Evolutionary conservation across 2,888 invertebrate genomes (phyloP), one percentile per base, ranked within the genome.

Genomic region (Adelphocoris suturalis): DNA sequence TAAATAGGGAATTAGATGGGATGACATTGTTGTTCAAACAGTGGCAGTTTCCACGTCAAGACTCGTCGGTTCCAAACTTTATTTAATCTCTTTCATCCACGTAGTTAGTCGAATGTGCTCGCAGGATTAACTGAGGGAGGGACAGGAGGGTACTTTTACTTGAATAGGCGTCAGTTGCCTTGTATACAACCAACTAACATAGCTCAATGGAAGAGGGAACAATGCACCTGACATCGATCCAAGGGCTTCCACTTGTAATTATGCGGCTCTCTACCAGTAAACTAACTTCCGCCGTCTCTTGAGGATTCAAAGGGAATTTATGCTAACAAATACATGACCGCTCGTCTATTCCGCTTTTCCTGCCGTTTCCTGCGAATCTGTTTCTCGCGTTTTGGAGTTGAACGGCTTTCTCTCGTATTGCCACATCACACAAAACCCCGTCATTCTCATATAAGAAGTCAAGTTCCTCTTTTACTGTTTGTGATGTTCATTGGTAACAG

Each of bases 221-320:
- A 78, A 78, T 78, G 78, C 78, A 78, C 46, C 78, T 78, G 78
- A 78, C 78, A 78, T 78, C 78, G 78, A 78, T 78, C 78, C n/a
- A 13, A 16, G 78, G 46, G 37, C 11, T 19, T 19, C 78, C 78
- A 78, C 46, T 78, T 78, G 78, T 78, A 78, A 78, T 78, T 78
- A 78, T 78, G 46, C 37, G 78, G 46, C 78, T 78, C 46, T 47
- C 78, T 78, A 19, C 47, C 78, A 78, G 78, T 78, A 14, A 78
- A 78, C 78, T 78, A 78, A 78, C 78, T 78, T 78, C 78, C 78
- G 37, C 47, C 46, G 78, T 78, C 78, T 78, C 78, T 78, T 78
- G 47, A 47, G 46, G 78, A 37, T 78, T 78, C 78, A 78, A 78
- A 46, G 37, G 19, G n/a, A 78, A 78, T 78, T 78, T 47, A 78